Evolutionary conservation across 2,113 vertebrate genomes (phyloP), one percentile per base, ranked within the genome.

Genomic region (Anolis sagrei): DNA sequence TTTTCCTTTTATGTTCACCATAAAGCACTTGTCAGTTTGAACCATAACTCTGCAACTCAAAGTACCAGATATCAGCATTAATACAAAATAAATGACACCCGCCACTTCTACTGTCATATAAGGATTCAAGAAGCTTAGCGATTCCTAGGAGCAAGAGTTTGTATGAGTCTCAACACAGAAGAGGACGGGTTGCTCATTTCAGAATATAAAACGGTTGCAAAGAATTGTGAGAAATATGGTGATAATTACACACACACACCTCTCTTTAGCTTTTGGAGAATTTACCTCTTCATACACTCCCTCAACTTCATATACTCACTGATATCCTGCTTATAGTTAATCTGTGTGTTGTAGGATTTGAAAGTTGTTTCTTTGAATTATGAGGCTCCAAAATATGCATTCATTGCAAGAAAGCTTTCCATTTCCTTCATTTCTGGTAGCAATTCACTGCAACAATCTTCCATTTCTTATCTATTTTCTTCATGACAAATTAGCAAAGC

Each of bases 91-190:
- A 39, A 58, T 34, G 1, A 54, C 19, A 16, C 34, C 27, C 61
- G 25, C 11, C 54, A 25, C 66, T 29, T 81, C 27, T 58, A 9
- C 7, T 7, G 27, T 77, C 64, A 34, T 44, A 1, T n/a, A 77
- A 79, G 54, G 64, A 44, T 34, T 39, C 48, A 2, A 10, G 32
- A 34, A 10, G 79, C 54, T 61, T 4, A 44, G 1, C 3, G n/a
- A 14, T 39, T 68, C 25, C 34, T 66, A n/a, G 0, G 0, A 13
- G 32, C 83, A 36, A 62, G n/a, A n/a, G 0, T 0, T 0, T 1
- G 6, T 18, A 1, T 0, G 73, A 48, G 81, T 32, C 85, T 39
- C 23, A 48, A 27, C 7, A 19, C n/a, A 36, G 29, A 10, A 32
- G 32, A 10, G 29, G 10, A 0, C 5, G 21, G 11, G 5, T 1